A percentile compares a stretch with the other conserved stretches of the same genome.
Evolutionary conservation across 2,113 vertebrate genomes (phyloP).

Genomic region (Paedocypris sp.): DNA sequence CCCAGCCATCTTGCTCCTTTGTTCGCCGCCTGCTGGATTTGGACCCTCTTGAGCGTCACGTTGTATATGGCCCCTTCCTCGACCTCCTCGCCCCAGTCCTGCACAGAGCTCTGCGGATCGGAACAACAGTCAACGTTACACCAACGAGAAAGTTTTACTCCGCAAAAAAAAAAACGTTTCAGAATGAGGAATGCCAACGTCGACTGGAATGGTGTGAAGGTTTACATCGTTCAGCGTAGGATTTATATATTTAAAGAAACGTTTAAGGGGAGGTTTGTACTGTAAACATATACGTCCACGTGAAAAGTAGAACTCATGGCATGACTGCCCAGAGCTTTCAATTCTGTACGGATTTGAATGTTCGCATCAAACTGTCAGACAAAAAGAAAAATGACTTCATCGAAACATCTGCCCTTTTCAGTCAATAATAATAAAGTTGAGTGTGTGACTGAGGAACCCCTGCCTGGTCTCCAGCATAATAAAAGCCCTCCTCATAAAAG

Average conservation of each 20-base stretch:
- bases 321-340: background rate
- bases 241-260: no score
- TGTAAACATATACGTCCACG: no score
- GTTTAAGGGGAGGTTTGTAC: no score
- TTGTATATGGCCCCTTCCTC: constrained; percentile 93
- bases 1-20: constrained; percentile 80
- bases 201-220: no score
- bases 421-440: background rate
- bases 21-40: constrained; percentile 92
- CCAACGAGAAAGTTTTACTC: background rate
- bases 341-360: background rate
- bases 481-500: no score
- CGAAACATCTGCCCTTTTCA: background rate
- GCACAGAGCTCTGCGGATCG: constrained; percentile 75
- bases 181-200: no score
- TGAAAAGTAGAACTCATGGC: no score
- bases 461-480: background rate
- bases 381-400: no score
- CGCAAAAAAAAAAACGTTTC: no score
- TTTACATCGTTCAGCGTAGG: no score
- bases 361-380: background rate
- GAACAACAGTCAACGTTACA: background rate
- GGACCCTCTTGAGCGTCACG: constrained; percentile 87
- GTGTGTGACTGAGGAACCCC: background rate
- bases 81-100: constrained; percentile 91